Conservation (phyloP, 2,888 invertebrate species). For the Anodontia alba region DNA sequence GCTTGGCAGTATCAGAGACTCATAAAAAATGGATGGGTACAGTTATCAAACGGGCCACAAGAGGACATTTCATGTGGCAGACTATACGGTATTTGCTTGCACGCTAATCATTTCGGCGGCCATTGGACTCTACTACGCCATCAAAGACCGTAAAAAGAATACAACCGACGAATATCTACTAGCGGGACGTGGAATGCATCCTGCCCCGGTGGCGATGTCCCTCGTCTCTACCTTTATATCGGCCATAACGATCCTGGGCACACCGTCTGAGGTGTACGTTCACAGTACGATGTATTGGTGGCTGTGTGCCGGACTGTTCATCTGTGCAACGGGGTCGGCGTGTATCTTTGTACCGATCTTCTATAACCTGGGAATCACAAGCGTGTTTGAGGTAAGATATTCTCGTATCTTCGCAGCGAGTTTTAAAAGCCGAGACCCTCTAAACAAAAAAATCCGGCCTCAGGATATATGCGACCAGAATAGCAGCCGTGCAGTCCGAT, state of each 20-base stretch:
- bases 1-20: too few species aligned
- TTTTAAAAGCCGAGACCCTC: not conserved
- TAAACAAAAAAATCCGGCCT: too few species aligned
- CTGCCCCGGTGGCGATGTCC: constrained; percentile 74
- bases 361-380: constrained; percentile 50
- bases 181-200: constrained; percentile 71
- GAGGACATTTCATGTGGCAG: constrained; percentile 50
- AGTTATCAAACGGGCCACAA: constrained; percentile 12
- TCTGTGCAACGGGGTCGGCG: constrained; percentile 69
- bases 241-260: constrained; percentile 77
- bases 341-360: constrained; percentile 65
- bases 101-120: constrained; percentile 66
- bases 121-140: constrained; percentile 73
- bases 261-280: constrained; percentile 74
- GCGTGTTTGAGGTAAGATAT: constrained; percentile 24
- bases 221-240: constrained; percentile 79
- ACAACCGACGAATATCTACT: constrained; percentile 70
- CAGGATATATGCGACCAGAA: too few species aligned
- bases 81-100: constrained; percentile 68
- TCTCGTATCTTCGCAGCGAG: too few species aligned
- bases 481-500: too few species aligned
- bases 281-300: constrained; percentile 71
- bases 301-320: constrained; percentile 65
- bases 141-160: constrained; percentile 61
- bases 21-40: not conserved